Conservation (phyloP, 2,797 vertebrate species). For the Scolopax rusticola region DNA sequence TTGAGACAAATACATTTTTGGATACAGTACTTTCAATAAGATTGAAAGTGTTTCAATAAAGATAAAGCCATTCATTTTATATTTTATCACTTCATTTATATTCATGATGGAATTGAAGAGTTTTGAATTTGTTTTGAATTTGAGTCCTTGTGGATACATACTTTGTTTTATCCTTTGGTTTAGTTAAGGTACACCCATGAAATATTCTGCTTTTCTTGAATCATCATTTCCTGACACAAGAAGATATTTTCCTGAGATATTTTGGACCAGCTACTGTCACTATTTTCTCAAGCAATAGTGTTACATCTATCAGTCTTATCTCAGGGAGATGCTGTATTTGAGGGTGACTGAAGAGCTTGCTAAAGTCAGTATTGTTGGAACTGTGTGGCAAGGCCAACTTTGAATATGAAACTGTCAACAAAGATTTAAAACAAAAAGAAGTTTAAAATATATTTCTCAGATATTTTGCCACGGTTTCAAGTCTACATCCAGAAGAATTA, state of each 20-base stretch:
- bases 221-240: background rate
- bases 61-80: background rate
- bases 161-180: background rate
- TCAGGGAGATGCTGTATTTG: background rate
- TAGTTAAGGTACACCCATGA: background rate
- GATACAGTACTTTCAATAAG: background rate
- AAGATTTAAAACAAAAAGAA: background rate
- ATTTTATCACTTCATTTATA: background rate
- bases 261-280: background rate
- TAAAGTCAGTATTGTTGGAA: background rate
- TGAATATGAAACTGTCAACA: background rate
- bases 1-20: background rate
- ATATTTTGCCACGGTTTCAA: background rate
- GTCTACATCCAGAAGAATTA: constrained; percentile 3
- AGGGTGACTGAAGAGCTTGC: background rate
- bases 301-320: background rate
- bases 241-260: background rate
- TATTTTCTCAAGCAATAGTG: background rate
- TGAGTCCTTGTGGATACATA: background rate
- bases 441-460: background rate
- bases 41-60: background rate
- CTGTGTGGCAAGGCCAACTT: background rate
- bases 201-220: background rate
- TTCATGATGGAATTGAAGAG: background rate
- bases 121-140: background rate